These are phyloP conservation scores for Antitype chi DNA, from an alignment of 2,888 invertebrate species.

Conservation along the genomic window DNA sequence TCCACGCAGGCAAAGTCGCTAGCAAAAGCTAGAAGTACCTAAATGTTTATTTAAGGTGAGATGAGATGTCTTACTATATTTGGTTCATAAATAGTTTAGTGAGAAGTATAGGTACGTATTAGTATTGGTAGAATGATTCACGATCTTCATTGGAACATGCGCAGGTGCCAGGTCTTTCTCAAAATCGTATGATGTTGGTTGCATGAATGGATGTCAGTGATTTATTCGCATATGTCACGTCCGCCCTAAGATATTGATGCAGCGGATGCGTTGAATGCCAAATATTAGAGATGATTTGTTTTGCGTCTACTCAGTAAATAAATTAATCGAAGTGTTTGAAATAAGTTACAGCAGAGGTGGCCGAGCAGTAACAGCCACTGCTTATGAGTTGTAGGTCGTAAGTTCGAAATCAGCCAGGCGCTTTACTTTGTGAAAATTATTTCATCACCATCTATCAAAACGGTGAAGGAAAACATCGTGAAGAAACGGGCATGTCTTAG, in stretches of 20 bases:
- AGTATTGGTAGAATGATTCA: conserved; percentile 33
- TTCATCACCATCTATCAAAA: too few relatives aligned
- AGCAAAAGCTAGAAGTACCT: too few relatives aligned
- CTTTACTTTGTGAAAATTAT: too few relatives aligned
- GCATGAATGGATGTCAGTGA: conserved; percentile 2
- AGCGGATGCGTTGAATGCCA: conserved; percentile 26
- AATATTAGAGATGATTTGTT: conserved; percentile 26
- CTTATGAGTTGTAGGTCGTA: too few relatives aligned
- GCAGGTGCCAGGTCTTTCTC: conserved; percentile 32
- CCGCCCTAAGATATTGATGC: conserved; percentile 32
- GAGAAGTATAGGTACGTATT: background rate
- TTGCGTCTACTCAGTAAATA: background rate
- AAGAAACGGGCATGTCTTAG: too few relatives aligned
- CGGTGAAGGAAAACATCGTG: too few relatives aligned
- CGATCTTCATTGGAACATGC: conserved; percentile 1
- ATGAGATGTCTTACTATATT: background rate
- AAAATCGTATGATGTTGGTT: conserved; percentile 1
- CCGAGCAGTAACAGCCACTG: too few relatives aligned
- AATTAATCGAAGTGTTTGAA: background rate
- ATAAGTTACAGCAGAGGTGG: background rate
- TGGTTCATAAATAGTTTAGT: background rate
- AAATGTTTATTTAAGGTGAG: too few relatives aligned
- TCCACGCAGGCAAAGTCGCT: too few relatives aligned
- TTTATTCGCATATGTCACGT: conserved; percentile 30
- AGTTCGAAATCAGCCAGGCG: too few relatives aligned